Base-by-base conservation (phyloP, 2,888 invertebrate species). In the Troides helena region DNA sequence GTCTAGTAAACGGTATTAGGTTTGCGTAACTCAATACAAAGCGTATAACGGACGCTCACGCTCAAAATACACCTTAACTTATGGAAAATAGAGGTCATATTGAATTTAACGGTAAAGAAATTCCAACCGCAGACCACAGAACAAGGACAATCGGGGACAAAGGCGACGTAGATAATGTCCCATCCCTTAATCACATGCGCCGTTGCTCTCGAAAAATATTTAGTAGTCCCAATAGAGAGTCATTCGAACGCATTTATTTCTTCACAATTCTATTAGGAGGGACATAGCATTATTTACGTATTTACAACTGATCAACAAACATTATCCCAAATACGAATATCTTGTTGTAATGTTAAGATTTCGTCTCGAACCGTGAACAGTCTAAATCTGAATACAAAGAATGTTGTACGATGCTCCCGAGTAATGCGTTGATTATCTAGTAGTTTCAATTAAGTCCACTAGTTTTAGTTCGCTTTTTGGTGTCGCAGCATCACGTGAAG, bases 101-200 rank as follows among this genome's bases (percentile, higher is more conserved):
- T 68, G 39, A 43, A 59, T 53, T 39, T 46, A 61, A 30, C 61
- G 36, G 30, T 30, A 62, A 56, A 68, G 36, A 76, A 76, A 83
- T 77, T 80, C 77, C 81, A 79, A 85, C 90, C 91, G 81, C 89
- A 90, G 86, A 89, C 92, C 90, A 82, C 91, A 89, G 83, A 86
- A 86, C 84, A 86, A 87, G 89, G 85, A 88, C 86, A 85, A 79
- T 76, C 75, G 81, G 74, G 83, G 84, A 88, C 87, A 90, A 89
- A 86, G 86, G 87, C 79, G 80, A 78, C 83, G 82, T 83, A 88
- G 86, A 91, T 91, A 90, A 89, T 89, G 87, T 92, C 85, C 87
- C 87, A 90, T 92, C 91, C 91, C 88, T 88, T 92, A 92, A 92
- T 92, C 90, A 92, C 90, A 92, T 92, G 92, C 92, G 86, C 88